Base-by-base conservation (phyloP, 2,113 vertebrate species). In the Proteles cristata region DNA sequence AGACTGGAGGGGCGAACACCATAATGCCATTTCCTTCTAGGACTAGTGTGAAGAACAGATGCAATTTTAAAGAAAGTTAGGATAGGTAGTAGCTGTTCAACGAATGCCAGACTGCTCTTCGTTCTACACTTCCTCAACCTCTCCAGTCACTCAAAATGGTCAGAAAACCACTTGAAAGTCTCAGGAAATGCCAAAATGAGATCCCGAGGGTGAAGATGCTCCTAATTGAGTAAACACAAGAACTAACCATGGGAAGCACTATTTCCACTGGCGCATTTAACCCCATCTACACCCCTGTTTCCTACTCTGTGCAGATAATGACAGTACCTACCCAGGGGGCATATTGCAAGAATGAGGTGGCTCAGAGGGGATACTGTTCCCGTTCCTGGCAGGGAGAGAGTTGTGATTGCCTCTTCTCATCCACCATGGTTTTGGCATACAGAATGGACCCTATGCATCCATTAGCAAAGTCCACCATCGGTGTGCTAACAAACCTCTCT, bases 211-310 rank as follows among this genome's bases (percentile, higher is more conserved):
- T 58, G 11, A 28, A 71, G 84, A 58, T 12, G 7, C 23, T 76
- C 26, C n/a, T 17, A 10, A 9, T 5, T 6, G 25, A 43, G 28
- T 35, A 79, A 79, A 87, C 26, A 33, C 19, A 15, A 19, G 89
- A 39, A n/a, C 1, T 2, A 39, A 35, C 1, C 1, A 2, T 26
- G 2, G 15, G 58, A 88, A 17, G 2, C 11, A 73, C 35, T 25
- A 11, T 6, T 85, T 88, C 23, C 15, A 23, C 7, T 31, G 15
- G 8, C 1, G 6, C 5, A 7, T 14, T n/a, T 39, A 77, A 55
- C 35, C 43, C 9, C 28, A 2, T 19, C 5, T 1, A 12, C 11
- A 33, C 17, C 77, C 69, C 53, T 69, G 15, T 16, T 55, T 53
- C 65, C 65, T 48, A 7, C 39, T 65, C 21, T 33, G n/a, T 10